Evolutionary conservation across 2,797 vertebrate genomes (phyloP).

Genomic region (Cirrhinus molitorella): DNA sequence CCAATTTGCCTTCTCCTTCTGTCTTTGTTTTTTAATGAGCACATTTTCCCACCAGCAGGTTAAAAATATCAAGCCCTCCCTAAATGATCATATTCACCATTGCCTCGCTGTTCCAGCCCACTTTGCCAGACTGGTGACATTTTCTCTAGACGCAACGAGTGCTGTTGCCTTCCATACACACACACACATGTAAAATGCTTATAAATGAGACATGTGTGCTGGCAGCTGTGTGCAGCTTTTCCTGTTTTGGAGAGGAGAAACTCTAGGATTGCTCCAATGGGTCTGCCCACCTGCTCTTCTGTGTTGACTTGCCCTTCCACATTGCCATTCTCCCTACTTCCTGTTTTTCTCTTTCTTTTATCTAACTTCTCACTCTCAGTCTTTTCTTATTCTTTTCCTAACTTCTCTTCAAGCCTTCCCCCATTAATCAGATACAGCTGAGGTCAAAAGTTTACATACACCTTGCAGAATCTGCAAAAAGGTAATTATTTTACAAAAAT

Average conservation of each 20-base stretch:
- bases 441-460: no score
- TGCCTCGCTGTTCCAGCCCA: slow-evolving; percentile 31
- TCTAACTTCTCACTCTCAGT: background rate
- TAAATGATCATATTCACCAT: slow-evolving; percentile 55
- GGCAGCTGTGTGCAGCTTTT: slow-evolving; percentile 44
- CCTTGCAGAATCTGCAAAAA: no score
- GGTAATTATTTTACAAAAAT: no score
- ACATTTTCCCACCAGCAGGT: slow-evolving; percentile 62
- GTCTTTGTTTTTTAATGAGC: slow-evolving; percentile 54
- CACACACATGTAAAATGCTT: slow-evolving; percentile 24
- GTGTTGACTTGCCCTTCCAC: slow-evolving; percentile 28
- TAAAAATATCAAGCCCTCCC: slow-evolving; percentile 61
- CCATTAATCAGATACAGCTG: background rate
- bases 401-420: background rate
- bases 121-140: slow-evolving; percentile 53
- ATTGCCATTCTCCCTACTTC: background rate
- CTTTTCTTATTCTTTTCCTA: background rate
- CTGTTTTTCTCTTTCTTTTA: background rate
- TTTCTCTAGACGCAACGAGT: slow-evolving; percentile 37
- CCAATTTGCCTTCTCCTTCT: slow-evolving; percentile 50
- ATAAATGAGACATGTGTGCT: slow-evolving; percentile 47
- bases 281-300: slow-evolving; percentile 36
- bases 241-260: slow-evolving; percentile 7
- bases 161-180: slow-evolving; percentile 11
- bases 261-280: slow-evolving; percentile 32